Evolutionary conservation across 2,797 vertebrate genomes (phyloP).

Genomic region (Crenuchus spilurus): DNA sequence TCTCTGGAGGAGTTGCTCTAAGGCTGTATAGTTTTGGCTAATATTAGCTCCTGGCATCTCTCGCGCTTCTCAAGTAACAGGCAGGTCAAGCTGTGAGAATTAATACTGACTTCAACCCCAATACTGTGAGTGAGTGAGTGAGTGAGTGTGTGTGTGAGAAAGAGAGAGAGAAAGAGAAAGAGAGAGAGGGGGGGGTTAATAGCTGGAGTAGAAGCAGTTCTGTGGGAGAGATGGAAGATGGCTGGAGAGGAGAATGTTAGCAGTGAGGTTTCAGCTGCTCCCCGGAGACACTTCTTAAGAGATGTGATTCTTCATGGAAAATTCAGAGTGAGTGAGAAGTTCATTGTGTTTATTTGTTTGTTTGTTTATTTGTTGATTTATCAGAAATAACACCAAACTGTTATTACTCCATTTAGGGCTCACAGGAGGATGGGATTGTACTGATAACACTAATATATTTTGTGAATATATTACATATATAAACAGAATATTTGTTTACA

Average conservation of each 20-base stretch:
- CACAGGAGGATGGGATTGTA: too few relatives aligned
- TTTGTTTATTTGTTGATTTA: too few relatives aligned
- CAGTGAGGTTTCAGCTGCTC: constrained; percentile 38
- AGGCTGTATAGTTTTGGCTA: constrained; percentile 76
- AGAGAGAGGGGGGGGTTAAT: constrained; percentile 46
- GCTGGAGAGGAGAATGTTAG: constrained; percentile 60
- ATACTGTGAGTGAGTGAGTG: constrained; percentile 14
- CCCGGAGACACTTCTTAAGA: constrained; percentile 68
- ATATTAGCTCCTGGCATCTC: constrained; percentile 78
- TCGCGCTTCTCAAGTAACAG: constrained; percentile 77
- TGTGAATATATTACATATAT: too few relatives aligned
- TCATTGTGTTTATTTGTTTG: neutral
- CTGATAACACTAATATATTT: too few relatives aligned
- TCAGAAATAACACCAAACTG: too few relatives aligned
- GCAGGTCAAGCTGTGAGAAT: constrained; percentile 39
- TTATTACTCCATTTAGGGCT: too few relatives aligned
- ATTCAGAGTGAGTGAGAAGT: constrained; percentile 69
- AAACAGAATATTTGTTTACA: too few relatives aligned
- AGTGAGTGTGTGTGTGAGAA: constrained; percentile 16
- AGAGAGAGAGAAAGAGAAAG: constrained; percentile 22
- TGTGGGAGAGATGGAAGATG: constrained; percentile 62
- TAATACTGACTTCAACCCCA: constrained; percentile 39
- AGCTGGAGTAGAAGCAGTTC: constrained; percentile 39
- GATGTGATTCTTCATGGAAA: constrained; percentile 80
- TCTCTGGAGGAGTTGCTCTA: constrained; percentile 66